These are phyloP conservation scores for Pissodes strobi DNA, from an alignment of 1,140 invertebrate species.

Conservation along the genomic window DNA sequence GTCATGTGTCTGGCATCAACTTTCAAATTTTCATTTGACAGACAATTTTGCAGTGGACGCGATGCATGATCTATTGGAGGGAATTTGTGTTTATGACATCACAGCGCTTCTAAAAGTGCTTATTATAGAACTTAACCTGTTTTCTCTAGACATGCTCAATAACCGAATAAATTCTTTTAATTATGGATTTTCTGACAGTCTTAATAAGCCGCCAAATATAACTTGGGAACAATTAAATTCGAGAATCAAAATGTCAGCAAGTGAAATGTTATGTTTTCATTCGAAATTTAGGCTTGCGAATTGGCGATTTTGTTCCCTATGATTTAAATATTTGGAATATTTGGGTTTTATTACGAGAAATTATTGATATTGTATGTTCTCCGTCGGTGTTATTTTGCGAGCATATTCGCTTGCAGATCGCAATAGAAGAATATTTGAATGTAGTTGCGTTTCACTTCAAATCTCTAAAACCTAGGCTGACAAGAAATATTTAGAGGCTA, in stretches of 20 bases:
- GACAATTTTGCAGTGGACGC: not conserved
- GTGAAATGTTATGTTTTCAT: constrained; percentile 1
- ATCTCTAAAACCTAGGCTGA: not conserved
- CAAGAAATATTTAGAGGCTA: too few relatives aligned
- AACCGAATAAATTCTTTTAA: not conserved
- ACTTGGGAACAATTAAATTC: not conserved
- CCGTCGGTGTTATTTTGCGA: not conserved
- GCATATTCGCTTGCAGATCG: not conserved
- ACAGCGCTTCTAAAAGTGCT: not conserved
- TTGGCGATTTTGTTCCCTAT: constrained; percentile 7
- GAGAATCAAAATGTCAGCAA: not conserved
- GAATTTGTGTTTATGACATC: not conserved
- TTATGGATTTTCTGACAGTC: not conserved
- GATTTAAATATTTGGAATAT: not conserved
- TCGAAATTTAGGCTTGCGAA: not conserved
- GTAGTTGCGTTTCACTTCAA: not conserved
- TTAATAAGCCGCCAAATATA: not conserved
- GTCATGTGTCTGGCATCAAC: too few relatives aligned
- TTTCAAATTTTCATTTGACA: too few relatives aligned
- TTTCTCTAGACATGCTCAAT: constrained; percentile 1
- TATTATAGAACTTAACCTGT: not conserved
- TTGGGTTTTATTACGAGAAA: not conserved
- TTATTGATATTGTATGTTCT: not conserved
- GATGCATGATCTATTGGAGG: not conserved
- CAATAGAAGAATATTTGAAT: not conserved